Evolutionary conservation across 2,113 vertebrate species (phyloP).

Genomic region (Dendrocopos noguchii): DNA sequence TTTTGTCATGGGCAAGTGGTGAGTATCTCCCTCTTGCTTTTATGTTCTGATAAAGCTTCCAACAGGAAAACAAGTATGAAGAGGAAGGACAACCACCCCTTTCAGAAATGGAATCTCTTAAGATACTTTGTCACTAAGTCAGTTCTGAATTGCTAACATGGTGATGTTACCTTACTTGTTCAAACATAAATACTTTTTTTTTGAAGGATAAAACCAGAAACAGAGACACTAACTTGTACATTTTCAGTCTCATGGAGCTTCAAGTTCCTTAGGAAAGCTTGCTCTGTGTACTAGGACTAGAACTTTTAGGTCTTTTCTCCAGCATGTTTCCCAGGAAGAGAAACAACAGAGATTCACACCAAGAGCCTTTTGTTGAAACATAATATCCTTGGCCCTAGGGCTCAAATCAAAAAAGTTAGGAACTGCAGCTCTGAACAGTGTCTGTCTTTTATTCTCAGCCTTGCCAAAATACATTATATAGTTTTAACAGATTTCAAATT

Average conservation of each 20-base stretch:
- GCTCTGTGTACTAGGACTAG: not conserved
- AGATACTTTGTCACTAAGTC: not conserved
- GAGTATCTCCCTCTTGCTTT: not conserved
- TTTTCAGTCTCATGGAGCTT: not conserved
- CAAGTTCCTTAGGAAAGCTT: not conserved
- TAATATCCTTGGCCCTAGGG: not conserved
- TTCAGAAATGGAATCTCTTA: not conserved
- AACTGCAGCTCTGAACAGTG: slow-evolving; percentile 36
- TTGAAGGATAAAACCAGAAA: not conserved
- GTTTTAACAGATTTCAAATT: slow-evolving; percentile 41
- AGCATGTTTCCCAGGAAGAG: not conserved
- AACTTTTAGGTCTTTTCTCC: not conserved
- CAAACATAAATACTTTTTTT: not conserved
- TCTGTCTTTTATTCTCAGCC: slow-evolving; percentile 66
- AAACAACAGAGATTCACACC: not conserved
- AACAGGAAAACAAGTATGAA: not conserved
- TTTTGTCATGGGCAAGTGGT: not conserved
- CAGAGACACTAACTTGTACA: not conserved
- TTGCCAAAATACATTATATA: slow-evolving; percentile 60
- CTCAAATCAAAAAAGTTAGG: not conserved
- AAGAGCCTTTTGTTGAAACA: not conserved
- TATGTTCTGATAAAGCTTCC: not conserved
- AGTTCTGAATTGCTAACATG: not conserved
- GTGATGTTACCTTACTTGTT: not conserved
- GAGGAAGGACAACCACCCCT: not conserved